Base-by-base conservation (phyloP, 1,140 invertebrate genomes). In the Bactericera cockerelli region DNA sequence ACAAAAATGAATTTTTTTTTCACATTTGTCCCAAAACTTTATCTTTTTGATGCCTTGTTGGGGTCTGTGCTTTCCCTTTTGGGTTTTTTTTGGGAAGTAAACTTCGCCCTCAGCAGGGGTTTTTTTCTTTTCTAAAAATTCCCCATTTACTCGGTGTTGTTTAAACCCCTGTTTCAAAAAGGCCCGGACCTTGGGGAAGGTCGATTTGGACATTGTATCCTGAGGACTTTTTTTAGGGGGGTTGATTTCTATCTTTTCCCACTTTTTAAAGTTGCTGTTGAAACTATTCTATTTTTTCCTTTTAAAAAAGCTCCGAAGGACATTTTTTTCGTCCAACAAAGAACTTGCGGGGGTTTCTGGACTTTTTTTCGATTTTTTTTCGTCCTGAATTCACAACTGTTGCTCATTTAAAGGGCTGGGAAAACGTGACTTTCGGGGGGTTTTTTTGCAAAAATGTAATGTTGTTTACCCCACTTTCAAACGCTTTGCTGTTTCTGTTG, bases 381-480 rank as follows among this genome's bases (percentile, higher is more conserved):
- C 79, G 79, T 42, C 77, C 72, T 11, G 79, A 80, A 57, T 74
- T 78, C 16, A 81, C 72, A 6, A 79, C 74, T 0, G 80, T 70
- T 74, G 62, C 76, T 76, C 70, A 67, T 76, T 77, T 69, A 86
- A 81, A 88, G 72, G 0, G 88, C 90, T n/a, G 87, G 90, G 64
- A 86, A 82, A 67, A 63, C 83, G 86, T 13, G 89, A 92, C 1
- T 87, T 92, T 62, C 86, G 77, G 69, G 86, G 89, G 8, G 87
- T 88, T 74, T 89, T 91, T 88, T 91, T 10, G 87, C 86, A 66
- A 84, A 84, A 63, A 91, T 83, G 65, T 86, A 63, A 67, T 62
- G 2, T 65, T 60, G 33, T 62, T 62, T 16, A 60, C 57, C 54
- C 33, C 24, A 2, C 19, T 54, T 25, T 59, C 33, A 2, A 55